Evolutionary conservation across 2,888 invertebrate species (phyloP), one percentile per base, ranked within the genome.

Genomic region (Diabrotica balteata): DNA sequence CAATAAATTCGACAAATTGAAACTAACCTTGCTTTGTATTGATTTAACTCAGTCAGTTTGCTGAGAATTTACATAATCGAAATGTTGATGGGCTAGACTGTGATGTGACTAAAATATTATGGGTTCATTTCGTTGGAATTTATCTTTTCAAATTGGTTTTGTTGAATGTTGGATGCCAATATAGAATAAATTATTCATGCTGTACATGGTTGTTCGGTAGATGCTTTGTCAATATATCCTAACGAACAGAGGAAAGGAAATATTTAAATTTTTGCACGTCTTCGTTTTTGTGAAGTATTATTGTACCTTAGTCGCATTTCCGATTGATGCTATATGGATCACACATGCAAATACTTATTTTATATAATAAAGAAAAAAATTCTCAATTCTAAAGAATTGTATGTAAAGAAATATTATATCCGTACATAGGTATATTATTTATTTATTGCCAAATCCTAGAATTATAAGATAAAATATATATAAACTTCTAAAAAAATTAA

Each of bases 71-170:
- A 55, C 63, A 63, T 63, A 57, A 57, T 63, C 63, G 63, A 43
- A 43, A 47, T 57, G 49, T 63, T 63, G 63, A 63, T 63, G 63
- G 59, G 63, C 43, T 50, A 51, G 50, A 51, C 51, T 43, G 63
- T 57, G 63, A 63, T 63, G 63, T 63, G 63, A 57, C 63, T 63
- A 63, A 63, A 63, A 63, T 63, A 63, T 63, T 63, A 57, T 50
- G 50, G 63, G 63, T 55, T 63, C 63, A 57, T 63, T 63, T 43
- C 57, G 63, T 6, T 50, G 5, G 57, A 63, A 63, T 63, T 57
- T 50, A 53, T 63, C 63, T 63, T 63, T 17, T 50, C 46, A 44
- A 50, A 63, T 55, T 57, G 63, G 63, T 63, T 57, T 63, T 55
- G 62, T 54, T 49, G 47, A 55, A 63, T 43, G 55, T 63, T 63